These are phyloP conservation scores for Lamproptera curius DNA, from an alignment of 2,888 invertebrate genomes.

Conservation along the genomic window DNA sequence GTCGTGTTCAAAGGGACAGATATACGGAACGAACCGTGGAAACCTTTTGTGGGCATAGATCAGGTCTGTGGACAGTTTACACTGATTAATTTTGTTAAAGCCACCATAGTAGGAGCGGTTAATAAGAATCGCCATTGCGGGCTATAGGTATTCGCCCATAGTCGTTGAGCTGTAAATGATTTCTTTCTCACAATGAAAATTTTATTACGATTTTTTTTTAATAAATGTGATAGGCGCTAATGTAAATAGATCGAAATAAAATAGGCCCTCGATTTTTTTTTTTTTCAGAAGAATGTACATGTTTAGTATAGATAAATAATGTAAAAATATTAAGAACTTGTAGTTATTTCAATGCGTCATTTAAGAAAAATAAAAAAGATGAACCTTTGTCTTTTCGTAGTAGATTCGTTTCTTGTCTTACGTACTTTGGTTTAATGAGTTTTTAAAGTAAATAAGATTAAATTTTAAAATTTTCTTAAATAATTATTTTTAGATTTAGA, in stretches of 20 bases:
- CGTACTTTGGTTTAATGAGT: no score
- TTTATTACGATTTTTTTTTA: background rate
- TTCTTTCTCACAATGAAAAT: no score
- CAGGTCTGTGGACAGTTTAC: slow-evolving; percentile 14
- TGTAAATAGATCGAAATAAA: background rate
- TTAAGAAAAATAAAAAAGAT: no score
- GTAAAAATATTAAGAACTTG: no score
- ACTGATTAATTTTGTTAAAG: slow-evolving; percentile 15
- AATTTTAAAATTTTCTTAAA: no score
- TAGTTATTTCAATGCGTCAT: no score
- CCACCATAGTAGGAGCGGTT: slow-evolving; percentile 14
- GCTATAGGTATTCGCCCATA: background rate
- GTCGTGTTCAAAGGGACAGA: slow-evolving; percentile 15
- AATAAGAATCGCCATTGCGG: background rate
- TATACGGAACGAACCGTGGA: slow-evolving; percentile 19
- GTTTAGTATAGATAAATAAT: no score
- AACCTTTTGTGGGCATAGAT: slow-evolving; percentile 21
- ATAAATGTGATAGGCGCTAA: background rate
- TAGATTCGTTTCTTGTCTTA: no score
- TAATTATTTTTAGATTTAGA: no score
- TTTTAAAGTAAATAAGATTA: no score
- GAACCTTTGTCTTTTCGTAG: no score
- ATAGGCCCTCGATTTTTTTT: background rate
- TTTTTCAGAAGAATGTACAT: background rate
- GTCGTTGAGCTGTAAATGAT: no score